Evolutionary conservation across 2,888 invertebrate genomes (phyloP), one percentile per base, ranked within the genome.

Genomic region (Drosophila niveifrons): DNA sequence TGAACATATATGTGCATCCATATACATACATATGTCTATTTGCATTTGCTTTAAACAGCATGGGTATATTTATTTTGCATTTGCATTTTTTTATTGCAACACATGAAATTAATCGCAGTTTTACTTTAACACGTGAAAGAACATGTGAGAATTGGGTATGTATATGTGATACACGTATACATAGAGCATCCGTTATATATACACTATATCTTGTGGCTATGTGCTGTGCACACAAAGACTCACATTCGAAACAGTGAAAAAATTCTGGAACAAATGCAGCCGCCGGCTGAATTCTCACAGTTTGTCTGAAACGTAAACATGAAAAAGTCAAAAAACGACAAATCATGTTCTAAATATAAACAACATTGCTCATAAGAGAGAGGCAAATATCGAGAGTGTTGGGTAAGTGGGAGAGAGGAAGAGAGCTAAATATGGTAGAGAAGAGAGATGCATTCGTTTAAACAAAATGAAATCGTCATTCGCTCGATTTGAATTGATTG

Each of bases 291-390:
- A 61, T 72, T 72, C 77, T 81, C 75, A 75, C 77, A 75, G 73
- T 78, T 87, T 62, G 76, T 63, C 71, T 74, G 55, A 70, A 81
- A 88, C 66, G 88, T 89, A 84, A 84, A 84, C 89, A 85, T 59
- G 59, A 79, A 77, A 77, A 77, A 66, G 57, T 72, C 65, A 55
- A 61, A 85, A 82, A 80, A 74, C 55, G 73, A 65, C 87, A 89
- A 89, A 88, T 88, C 86, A 89, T 85, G 66, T 88, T 85, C 89
- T 89, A 88, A 89, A 69, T 80, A 86, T 85, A 86, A 9, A 75
- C 70, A 72, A 75, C 36, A 59, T 62, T 50, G 52, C 70, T 72
- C 72, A 59, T 47, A n/a, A n/a, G 41, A 63, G 61, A 57, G 46
- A 10, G 7, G 23, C 13, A 47, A 29, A 43, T 18, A n/a, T 3